phyloP scores from a whole-genome alignment of 2,113 vertebrate genomes.

The Entomyzon cyanotis region DNA sequence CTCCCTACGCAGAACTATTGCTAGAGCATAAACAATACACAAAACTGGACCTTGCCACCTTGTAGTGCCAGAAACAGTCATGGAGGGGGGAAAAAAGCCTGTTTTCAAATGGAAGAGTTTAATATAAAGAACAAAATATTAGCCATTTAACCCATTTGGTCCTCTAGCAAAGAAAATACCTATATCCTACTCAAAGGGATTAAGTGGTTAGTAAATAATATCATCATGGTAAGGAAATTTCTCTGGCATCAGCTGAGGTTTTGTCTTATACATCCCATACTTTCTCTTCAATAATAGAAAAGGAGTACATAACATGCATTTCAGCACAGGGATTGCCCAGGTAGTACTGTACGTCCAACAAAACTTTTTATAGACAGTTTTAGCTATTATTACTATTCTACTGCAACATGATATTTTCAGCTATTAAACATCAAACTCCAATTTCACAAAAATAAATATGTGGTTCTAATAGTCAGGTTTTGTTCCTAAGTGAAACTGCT shows the following conservation, averaged over 20 bases:
- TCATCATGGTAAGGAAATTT: background rate
- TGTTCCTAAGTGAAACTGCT: background rate
- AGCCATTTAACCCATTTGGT: background rate
- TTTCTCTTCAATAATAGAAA: background rate
- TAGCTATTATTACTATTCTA: background rate
- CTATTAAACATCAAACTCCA: background rate
- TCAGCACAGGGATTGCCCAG: background rate
- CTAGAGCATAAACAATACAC: background rate
- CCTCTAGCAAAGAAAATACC: background rate
- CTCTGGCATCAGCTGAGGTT: background rate
- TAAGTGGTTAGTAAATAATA: background rate
- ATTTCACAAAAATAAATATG: background rate
- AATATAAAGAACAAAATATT: background rate
- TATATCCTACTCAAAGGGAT: background rate
- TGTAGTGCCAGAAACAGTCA: background rate
- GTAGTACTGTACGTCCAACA: background rate
- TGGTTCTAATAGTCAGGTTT: background rate
- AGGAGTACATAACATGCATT: accelerated
- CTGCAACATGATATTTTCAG: background rate
- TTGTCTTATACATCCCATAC: background rate
- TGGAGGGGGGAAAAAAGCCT: accelerated
- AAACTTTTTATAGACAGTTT: background rate
- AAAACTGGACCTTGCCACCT: background rate
- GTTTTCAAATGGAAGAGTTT: background rate
- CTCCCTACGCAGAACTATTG: background rate